Base-by-base conservation (phyloP, 92 coral and sea anemone genomes). In the Metridium senile region DNA sequence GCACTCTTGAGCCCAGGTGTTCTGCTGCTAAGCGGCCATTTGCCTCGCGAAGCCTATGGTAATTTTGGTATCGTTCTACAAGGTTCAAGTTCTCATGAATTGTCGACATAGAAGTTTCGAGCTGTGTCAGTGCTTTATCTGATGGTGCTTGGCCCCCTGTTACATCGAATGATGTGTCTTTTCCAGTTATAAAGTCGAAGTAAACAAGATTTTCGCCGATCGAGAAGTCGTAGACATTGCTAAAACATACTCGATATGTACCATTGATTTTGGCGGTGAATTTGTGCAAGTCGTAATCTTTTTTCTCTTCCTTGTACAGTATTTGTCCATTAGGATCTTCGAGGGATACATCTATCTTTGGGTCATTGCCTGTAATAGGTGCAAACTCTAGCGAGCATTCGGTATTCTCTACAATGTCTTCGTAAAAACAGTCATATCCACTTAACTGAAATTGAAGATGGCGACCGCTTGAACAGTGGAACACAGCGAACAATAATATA, bases 21-120 rank as follows among this genome's bases (percentile, higher is more conserved):
- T 95, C 99, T 0, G 95, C 99, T 2, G 99, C 99, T 34, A 95
- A 43, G 10, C 99, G 91, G n/a, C 93, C 90, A 71, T 95, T 95
- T 1, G 99, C 95, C 62, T 95, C 99, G 58, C 99, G 78, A 30
- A 95, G 87, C 43, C 99, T 81, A 81, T 95, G 90, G 72, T 84
- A 93, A 72, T 95, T 95, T 81, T 95, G 99, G 66, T 95, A 95
- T 74, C 86, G 93, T 71, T 92, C 93, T 58, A 95, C 85, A 32
- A 95, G 72, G 62, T 88, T 88, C 66, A 95, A 74, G 53, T 93
- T 93, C 68, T 95, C 97, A 81, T 95, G 95, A 30, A 95, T 89
- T 20, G 82, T 84, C 11, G 84, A 58, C 7, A 87, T 71, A 1
- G 97, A 93, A 9, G 93, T 95, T 57, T 95, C 99, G 54, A 95